Base-by-base conservation (phyloP, 2,888 invertebrate species). In the Malachius bipustulatus region DNA sequence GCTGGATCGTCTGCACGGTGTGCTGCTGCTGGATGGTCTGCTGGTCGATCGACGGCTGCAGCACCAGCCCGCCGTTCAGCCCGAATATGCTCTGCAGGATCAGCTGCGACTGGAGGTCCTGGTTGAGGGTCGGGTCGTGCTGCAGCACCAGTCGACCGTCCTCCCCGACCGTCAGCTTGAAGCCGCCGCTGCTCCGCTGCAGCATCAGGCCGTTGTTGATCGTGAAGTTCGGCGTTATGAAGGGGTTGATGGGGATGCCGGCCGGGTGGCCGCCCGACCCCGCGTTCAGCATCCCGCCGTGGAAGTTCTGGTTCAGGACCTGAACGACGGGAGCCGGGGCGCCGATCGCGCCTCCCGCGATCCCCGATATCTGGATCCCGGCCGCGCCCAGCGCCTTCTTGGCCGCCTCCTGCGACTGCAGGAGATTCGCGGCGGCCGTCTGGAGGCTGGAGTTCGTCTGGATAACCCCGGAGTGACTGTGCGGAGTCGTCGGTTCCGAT, bases 71-170 rank as follows among this genome's bases (percentile, higher is more conserved):
- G 10, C 58, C 56, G 33, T 62, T 62, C 16, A 63, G 47, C 3
- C 63, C 62, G 33, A 64, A 55, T 14, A 64, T 48, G 38, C 61
- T 60, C 43, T 64, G 64, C 6, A 64, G 42, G n/a, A 64, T 51
- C 27, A 64, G 44, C 43, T 64, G 64, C 9, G 60, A 60, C 42
- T 63, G 60, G 10, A 63, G 55, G 48, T 71, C 71, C 43, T 71
- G 71, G 30, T 69, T 70, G 27, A 67, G 54, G 35, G 68, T 69
- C 2, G 75, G 71, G 43, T 75, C 73, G 47, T 77, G 78, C 29
- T 77, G 75, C 33, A 79, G 56, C 27, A 79, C 67, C 29, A 79
- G 62, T 14, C 75, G 63, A 4, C 78, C 78, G 46, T 79, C 77
- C 54, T 80, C 79, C 1, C 75, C 73, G 31, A 79, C 64, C 1